phyloP scores from a whole-genome alignment of 2,888 invertebrate species.

The Euzetes globulus region DNA sequence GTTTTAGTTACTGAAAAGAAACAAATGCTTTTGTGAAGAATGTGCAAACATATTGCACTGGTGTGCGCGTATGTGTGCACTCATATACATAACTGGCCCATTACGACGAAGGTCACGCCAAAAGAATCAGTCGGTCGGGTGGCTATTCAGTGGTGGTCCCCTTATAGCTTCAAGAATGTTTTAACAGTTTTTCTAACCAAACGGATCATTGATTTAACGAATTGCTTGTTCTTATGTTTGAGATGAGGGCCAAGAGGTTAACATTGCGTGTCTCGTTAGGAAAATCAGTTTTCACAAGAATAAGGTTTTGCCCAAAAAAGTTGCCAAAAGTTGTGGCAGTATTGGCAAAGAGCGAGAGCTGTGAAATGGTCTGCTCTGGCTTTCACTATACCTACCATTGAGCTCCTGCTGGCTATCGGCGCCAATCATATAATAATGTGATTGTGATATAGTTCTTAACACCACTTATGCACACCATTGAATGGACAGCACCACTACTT shows the following conservation, averaged over 20 bases:
- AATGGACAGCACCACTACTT: background rate
- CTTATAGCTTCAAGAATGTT: background rate
- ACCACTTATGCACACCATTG: background rate
- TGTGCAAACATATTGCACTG: too few relatives aligned
- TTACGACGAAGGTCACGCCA: background rate
- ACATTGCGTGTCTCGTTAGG: background rate
- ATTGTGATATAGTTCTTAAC: constrained; percentile 16
- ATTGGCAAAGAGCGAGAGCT: too few relatives aligned
- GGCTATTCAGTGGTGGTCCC: background rate
- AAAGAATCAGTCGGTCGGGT: background rate
- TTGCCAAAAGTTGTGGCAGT: too few relatives aligned
- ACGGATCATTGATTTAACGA: background rate
- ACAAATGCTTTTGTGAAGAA: too few relatives aligned
- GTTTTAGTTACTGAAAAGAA: too few relatives aligned
- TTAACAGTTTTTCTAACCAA: background rate
- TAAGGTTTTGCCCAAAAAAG: too few relatives aligned
- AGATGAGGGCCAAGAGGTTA: background rate
- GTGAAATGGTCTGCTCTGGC: too few relatives aligned
- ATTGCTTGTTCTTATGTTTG: background rate
- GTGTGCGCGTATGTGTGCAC: too few relatives aligned
- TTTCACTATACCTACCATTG: background rate
- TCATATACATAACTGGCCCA: background rate
- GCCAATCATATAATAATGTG: constrained; percentile 9
- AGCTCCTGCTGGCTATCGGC: constrained; percentile 13
- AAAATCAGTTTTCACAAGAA: too few relatives aligned